Base-by-base conservation (phyloP, 2,113 vertebrate genomes). In the Tachysurus vachellii region DNA sequence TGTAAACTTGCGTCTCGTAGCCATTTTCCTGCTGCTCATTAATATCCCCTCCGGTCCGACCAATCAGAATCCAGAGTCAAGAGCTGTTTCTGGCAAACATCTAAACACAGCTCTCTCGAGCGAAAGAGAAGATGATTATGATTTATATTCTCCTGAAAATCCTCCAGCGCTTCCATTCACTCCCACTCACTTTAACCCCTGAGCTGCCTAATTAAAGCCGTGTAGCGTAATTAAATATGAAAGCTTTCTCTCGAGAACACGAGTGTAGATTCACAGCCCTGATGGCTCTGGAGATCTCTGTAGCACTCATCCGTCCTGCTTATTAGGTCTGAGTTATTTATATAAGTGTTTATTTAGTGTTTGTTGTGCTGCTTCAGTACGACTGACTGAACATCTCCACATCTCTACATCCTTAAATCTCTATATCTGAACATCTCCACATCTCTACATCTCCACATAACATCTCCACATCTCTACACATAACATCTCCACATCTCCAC, bases 191-290 rank as follows among this genome's bases (percentile, higher is more conserved):
- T 26, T 50, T 50, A 42, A 80, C 77, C 54, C 54, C 77, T 12
- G 77, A 80, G 77, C 19, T 11, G 77, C 77, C 28, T 31, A 31
- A 80, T 57, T 80, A 80, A 80, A 36, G 54, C 54, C 9, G 9
- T 23, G 77, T 42, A 44, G 28, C 4, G 77, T 80, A 80, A 80
- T 80, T 80, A 80, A 59, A 80, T 80, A 57, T 21, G 47, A 57
- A 57, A 0, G 28, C 16, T 4, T 28, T 80, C 77, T 57, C 54
- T n/a, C 16, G 19, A 36, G 77, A 57, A 57, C 36, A 80, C 77
- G 57, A 80, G 53, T 12, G 28, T 3, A 80, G 57, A 57, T 80
- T 11, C 21, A 57, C 77, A 6, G 77, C 53, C 28, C 31, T 80
- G 31, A 36, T 56, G 19, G n/a, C 54, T 17, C 76, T 17, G 54